Percentiles rank a stretch among this genome's conserved stretches.
Conservation (phyloP, 2,113 vertebrate genomes). For the Colossoma macropomum region DNA sequence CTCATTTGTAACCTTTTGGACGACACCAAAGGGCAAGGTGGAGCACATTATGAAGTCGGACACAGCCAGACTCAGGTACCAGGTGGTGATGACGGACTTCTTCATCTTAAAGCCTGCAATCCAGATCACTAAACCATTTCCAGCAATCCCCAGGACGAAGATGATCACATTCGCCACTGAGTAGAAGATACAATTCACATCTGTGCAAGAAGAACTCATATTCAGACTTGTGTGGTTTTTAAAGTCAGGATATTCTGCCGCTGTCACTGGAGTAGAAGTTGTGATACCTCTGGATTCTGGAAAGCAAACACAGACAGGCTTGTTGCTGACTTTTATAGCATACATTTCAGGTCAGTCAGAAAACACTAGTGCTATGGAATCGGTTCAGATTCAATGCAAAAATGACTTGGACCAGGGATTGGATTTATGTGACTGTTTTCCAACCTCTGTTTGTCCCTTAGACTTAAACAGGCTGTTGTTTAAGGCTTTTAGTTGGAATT, state of each 20-base stretch:
- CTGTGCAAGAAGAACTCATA: background rate
- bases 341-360: too few species aligned
- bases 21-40: background rate
- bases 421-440: too few species aligned
- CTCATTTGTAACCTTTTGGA: background rate
- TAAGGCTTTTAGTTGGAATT: too few species aligned
- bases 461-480: too few species aligned
- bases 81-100: background rate
- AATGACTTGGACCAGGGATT: too few species aligned
- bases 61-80: background rate
- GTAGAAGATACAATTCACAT: background rate
- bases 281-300: background rate
- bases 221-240: too few species aligned
- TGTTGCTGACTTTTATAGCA: too few species aligned
- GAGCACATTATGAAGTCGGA: background rate
- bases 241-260: background rate
- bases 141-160: background rate
- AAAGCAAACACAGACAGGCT: background rate
- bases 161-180: slow-evolving; percentile 47
- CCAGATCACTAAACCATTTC: background rate
- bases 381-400: too few species aligned
- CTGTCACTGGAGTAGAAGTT: background rate
- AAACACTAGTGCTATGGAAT: too few species aligned
- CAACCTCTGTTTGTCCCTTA: too few species aligned
- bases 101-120: background rate